A percentile compares a stretch with the other conserved stretches of the same genome.
These are phyloP conservation scores for Parauchenoglanis ngamensis DNA, from an alignment of 2,797 vertebrate genomes.

Conservation along the genomic window DNA sequence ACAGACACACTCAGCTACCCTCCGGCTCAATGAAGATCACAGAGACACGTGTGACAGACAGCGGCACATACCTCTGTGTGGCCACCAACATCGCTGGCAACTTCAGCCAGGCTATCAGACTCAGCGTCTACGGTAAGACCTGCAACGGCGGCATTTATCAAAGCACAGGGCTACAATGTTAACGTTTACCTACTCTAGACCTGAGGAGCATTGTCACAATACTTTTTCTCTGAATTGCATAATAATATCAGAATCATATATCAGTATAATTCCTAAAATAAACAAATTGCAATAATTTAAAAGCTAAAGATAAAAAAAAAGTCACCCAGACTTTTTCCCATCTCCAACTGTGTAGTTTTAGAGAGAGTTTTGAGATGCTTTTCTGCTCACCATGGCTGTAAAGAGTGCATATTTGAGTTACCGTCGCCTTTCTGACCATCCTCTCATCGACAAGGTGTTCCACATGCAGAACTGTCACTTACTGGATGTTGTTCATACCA, in stretches of 20 bases:
- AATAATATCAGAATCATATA: not conserved
- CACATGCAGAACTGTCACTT: not conserved
- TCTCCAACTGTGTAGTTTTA: not conserved
- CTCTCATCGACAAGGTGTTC: not conserved
- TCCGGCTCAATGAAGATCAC: conserved; percentile 93
- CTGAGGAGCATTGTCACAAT: not conserved
- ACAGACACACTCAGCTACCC: conserved; percentile 86
- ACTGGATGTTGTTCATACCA: not conserved
- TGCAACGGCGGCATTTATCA: not conserved
- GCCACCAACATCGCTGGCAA: conserved; percentile 97
- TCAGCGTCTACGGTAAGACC: conserved; percentile 86
- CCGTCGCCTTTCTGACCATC: not conserved
- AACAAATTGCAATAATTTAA: not conserved
- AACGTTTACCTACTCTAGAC: not conserved
- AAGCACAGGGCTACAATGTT: not conserved
- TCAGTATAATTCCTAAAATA: not conserved
- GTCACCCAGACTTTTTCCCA: not conserved
- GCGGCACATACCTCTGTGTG: conserved; percentile 88
- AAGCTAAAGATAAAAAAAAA: not conserved
- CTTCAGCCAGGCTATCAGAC: conserved; percentile 80
- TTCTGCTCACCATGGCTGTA: not conserved
- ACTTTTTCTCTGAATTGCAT: not conserved
- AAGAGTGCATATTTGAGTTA: not conserved
- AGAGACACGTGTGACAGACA: conserved; percentile 84
- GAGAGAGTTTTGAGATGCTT: not conserved